Percentiles rank a stretch among this genome's conserved stretches.
Evolutionary conservation across 2,797 vertebrate species (phyloP).

Genomic region (Netta rufina): DNA sequence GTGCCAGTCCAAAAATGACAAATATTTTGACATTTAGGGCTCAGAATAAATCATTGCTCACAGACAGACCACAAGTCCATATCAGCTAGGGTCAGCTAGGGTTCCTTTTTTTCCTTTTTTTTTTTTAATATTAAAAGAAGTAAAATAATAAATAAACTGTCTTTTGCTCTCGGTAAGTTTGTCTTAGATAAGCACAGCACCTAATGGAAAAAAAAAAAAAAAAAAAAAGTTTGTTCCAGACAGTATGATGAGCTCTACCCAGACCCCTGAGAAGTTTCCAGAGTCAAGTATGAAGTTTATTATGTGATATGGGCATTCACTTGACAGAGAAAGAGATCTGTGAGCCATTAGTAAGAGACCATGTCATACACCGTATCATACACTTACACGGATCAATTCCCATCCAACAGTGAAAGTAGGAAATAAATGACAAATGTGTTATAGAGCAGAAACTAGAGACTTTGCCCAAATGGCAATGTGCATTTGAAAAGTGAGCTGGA

Average conservation of each 20-base stretch:
- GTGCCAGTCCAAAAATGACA: slow-evolving; percentile 20
- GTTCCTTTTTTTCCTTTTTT: background rate
- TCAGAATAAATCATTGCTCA: background rate
- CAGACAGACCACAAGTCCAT: background rate
- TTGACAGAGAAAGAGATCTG: slow-evolving; percentile 23
- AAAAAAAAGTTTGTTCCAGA: background rate
- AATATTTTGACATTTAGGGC: background rate
- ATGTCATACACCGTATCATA: background rate
- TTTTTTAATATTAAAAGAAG: no score
- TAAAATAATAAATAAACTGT: background rate
- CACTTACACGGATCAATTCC: background rate
- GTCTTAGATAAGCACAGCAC: background rate
- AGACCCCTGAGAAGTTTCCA: background rate
- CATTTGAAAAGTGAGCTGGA: background rate
- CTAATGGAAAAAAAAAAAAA: background rate
- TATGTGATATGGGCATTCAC: background rate
- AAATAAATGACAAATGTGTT: slow-evolving; percentile 5
- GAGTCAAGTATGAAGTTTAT: background rate
- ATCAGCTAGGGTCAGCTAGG: background rate
- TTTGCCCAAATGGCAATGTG: background rate
- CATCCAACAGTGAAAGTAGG: background rate
- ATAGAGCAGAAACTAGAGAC: background rate
- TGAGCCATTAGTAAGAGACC: slow-evolving; percentile 7
- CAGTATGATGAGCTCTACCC: background rate
- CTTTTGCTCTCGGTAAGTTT: background rate